phyloP scores from a whole-genome alignment of 2,888 invertebrate species.

The Campopleginae sp. region DNA sequence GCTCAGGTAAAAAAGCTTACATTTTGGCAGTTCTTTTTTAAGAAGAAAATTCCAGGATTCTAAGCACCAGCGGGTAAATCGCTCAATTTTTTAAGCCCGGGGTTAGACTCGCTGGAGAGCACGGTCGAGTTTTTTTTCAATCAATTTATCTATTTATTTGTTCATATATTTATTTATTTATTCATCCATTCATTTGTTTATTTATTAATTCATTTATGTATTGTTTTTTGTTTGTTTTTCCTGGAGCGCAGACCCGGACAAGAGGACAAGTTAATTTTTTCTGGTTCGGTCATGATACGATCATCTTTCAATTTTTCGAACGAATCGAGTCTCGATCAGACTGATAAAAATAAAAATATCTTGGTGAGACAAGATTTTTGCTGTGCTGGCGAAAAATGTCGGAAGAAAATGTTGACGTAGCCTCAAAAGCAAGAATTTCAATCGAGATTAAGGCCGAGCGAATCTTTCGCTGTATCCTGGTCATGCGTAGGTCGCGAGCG shows the following conservation, averaged over 20 bases:
- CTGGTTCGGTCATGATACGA: too few relatives aligned
- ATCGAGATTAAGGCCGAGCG: slow-evolving; percentile 17
- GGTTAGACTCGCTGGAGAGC: not conserved
- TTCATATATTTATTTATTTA: too few relatives aligned
- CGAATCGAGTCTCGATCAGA: slow-evolving; percentile 2
- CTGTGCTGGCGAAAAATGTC: not conserved
- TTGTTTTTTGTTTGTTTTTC: too few relatives aligned
- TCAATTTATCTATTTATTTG: too few relatives aligned
- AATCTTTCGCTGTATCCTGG: slow-evolving; percentile 14
- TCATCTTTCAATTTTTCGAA: not conserved
- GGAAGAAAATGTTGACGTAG: slow-evolving; percentile 10
- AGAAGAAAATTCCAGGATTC: not conserved
- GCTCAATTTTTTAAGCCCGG: not conserved
- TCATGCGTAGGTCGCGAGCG: slow-evolving; percentile 18
- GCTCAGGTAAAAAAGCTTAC: slow-evolving; percentile 8
- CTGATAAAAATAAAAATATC: not conserved
- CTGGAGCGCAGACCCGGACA: too few relatives aligned
- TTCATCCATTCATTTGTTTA: too few relatives aligned
- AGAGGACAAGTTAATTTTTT: too few relatives aligned
- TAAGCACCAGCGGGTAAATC: not conserved
- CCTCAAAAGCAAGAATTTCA: slow-evolving; percentile 15
- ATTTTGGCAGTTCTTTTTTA: not conserved
- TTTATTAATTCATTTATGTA: too few relatives aligned
- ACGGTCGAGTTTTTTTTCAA: not conserved
- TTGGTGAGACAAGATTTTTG: not conserved